phyloP scores from a whole-genome alignment of 2,797 vertebrate genomes.

The Rhinatrema bivittatum region DNA sequence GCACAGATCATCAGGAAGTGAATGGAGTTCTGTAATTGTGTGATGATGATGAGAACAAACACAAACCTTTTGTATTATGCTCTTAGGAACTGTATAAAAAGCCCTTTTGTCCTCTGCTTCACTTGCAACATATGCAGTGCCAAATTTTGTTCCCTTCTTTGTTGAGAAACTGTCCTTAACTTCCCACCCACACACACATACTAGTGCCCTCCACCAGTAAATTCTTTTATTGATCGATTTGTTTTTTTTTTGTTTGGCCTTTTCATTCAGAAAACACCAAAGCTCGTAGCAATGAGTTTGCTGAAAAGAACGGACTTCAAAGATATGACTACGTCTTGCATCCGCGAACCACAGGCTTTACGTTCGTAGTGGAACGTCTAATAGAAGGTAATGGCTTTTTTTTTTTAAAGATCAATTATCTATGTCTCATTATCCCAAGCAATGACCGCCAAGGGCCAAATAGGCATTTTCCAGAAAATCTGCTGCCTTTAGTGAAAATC shows the following conservation, averaged over 20 bases:
- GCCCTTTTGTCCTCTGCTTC: constrained; percentile 1
- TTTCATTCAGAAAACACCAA: constrained; percentile 75
- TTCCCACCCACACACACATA: too few species aligned
- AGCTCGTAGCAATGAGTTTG: constrained; percentile 78
- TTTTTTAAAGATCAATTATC: background rate
- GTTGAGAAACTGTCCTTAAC: too few species aligned
- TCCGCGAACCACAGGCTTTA: constrained; percentile 91
- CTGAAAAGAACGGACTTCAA: constrained; percentile 74
- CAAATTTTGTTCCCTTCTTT: too few species aligned
- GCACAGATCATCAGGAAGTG: background rate
- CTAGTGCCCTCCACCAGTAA: too few species aligned
- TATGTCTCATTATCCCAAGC: too few species aligned
- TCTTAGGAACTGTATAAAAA: background rate
- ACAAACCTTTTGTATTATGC: background rate
- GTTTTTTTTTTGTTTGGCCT: constrained; percentile 16
- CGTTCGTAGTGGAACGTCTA: constrained; percentile 84
- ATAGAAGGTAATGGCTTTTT: constrained; percentile 72
- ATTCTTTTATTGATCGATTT: too few species aligned
- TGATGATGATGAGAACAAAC: constrained; percentile 8
- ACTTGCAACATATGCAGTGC: constrained; percentile 2
- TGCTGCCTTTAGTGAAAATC: too few species aligned
- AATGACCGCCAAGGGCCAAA: too few species aligned
- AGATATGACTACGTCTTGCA: constrained; percentile 88
- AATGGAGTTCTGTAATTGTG: constrained; percentile 21
- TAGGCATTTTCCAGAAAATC: too few species aligned